Conservation (phyloP, 2,797 vertebrate genomes). For the Danio aesculapii region DNA sequence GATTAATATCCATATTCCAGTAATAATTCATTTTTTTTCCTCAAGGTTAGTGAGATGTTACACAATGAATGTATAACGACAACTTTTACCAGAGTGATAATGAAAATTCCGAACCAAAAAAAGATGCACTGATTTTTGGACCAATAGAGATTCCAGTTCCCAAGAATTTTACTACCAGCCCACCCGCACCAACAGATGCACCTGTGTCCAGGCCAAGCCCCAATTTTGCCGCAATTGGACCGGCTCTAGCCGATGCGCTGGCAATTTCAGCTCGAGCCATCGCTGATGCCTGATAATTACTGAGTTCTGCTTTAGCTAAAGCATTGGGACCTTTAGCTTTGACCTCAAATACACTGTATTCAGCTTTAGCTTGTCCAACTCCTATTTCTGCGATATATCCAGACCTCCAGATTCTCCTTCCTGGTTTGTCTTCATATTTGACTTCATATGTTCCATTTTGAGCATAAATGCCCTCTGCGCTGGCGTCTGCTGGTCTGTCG, state of each 20-base stretch:
- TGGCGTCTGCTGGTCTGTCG: background rate
- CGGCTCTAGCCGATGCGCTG: conserved; percentile 50
- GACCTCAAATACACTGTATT: background rate
- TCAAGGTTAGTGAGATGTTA: no score
- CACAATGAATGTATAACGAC: no score
- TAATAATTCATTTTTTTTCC: no score
- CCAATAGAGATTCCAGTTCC: background rate
- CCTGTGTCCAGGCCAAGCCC: conserved; percentile 52
- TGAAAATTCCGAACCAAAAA: no score
- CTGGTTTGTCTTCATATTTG: background rate
- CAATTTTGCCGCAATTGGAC: background rate
- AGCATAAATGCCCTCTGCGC: accelerated
- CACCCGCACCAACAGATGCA: accelerated
- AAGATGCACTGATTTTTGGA: no score
- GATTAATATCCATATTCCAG: no score
- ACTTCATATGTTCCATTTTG: accelerated
- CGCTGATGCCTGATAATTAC: background rate
- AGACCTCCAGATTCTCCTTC: conserved; percentile 1
- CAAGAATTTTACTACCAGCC: background rate
- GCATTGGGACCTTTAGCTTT: conserved; percentile 54
- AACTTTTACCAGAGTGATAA: no score
- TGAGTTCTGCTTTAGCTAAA: background rate
- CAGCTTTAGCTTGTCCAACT: conserved; percentile 13
- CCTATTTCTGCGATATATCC: conserved; percentile 4
- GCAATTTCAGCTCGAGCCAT: conserved; percentile 20